Evolutionary conservation across 2,888 invertebrate genomes (phyloP), one percentile per base, ranked within the genome.

Genomic region (Celastrina argiolus): DNA sequence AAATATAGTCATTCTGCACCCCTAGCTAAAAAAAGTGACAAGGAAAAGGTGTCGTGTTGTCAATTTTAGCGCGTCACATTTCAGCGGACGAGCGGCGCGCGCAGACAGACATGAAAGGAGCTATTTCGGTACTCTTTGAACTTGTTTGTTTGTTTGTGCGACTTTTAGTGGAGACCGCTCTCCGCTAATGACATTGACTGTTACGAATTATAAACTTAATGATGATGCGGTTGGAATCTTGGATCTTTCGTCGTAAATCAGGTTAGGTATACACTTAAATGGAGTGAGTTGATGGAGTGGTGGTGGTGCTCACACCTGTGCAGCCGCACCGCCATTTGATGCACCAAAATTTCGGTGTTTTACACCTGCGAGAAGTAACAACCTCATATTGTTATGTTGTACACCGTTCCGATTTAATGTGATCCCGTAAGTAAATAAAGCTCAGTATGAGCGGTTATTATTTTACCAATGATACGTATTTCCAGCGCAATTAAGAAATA

Each of bases 91-190:
- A 68, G n/a, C n/a, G n/a, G n/a, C n/a, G n/a, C 77, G 71, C 77
- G 71, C 63, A 68, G 78, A 77, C 80, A 74, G 81, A 88, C 88
- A 84, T 88, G 84, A 88, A 90, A 90, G 89, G 88, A 82, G 88
- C 90, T 90, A 90, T 90, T 90, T 90, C 82, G 79, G 83, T 81
- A 73, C 87, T 79, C 88, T 89, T 89, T 88, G 87, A 88, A 82
- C 79, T 78, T 75, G 78, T 81, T 85, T 88, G 82, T 87, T 88
- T 89, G 84, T 86, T 88, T 90, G 88, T 81, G 87, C 87, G 80
- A 87, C 83, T 83, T 83, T 78, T 78, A 80, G 79, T 79, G 74
- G 77, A 78, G 77, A 31, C 5, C 36, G 36, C 10, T 51, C 51
- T 26, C 41, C 16, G 7, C 36, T 39, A 22, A 61, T 36, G 34